Percentiles rank a stretch among this genome's conserved stretches.
Conservation (phyloP, 2,888 invertebrate species). For the Rhagophthalmus giganteus region DNA sequence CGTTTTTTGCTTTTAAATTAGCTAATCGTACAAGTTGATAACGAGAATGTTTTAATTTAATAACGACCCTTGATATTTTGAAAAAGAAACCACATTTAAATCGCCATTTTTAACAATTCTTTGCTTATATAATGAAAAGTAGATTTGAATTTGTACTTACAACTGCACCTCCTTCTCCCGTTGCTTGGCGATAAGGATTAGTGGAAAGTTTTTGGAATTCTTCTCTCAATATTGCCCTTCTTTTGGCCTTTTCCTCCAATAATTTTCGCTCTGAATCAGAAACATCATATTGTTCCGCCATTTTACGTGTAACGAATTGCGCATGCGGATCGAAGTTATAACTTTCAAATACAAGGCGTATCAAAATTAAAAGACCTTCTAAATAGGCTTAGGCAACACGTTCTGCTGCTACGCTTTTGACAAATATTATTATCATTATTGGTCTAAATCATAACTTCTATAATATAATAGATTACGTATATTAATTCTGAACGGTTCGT, state of each 20-base stretch:
- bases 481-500: too few relatives aligned
- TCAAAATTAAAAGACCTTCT: too few relatives aligned
- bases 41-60: neutral
- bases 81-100: too few relatives aligned
- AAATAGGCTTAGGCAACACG: too few relatives aligned
- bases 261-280: conserved; percentile 58
- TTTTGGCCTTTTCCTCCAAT: conserved; percentile 63
- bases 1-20: neutral
- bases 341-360: neutral
- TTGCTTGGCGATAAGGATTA: conserved; percentile 72
- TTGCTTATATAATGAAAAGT: too few relatives aligned
- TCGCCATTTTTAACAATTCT: neutral
- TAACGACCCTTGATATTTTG: neutral
- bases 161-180: conserved; percentile 68
- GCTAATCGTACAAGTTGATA: too few relatives aligned
- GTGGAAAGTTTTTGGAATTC: conserved; percentile 71
- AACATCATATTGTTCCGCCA: conserved; percentile 59
- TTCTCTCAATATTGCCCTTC: conserved; percentile 64
- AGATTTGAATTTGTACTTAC: too few relatives aligned
- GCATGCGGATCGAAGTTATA: neutral
- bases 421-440: too few relatives aligned
- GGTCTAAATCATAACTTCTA: too few relatives aligned
- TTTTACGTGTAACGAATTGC: conserved; percentile 36
- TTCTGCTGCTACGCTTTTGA: too few relatives aligned
- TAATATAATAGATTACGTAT: too few relatives aligned